These are phyloP conservation scores for Napeogenes sylphis DNA, from an alignment of 2,888 invertebrate genomes.

Conservation along the genomic window DNA sequence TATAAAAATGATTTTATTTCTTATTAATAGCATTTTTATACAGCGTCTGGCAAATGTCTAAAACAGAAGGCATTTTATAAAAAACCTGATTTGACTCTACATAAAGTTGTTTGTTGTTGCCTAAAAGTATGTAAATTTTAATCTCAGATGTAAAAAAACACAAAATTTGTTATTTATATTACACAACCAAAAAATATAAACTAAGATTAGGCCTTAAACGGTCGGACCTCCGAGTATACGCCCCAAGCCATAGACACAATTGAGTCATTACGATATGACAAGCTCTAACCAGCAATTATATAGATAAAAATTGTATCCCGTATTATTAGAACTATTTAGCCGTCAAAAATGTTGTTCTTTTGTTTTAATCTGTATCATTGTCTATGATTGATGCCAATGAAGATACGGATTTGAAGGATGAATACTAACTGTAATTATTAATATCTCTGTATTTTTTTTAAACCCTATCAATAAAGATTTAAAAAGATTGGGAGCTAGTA, in stretches of 20 bases:
- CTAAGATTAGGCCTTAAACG: not conserved
- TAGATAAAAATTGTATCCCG: conserved; percentile 36
- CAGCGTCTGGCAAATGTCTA: not conserved
- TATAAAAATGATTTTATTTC: conserved; percentile 4
- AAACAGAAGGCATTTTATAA: conserved; percentile 6
- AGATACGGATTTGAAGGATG: not conserved
- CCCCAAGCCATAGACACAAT: conserved; percentile 37
- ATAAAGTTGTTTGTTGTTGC: not conserved
- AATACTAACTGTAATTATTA: not conserved
- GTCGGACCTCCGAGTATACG: conserved; percentile 29
- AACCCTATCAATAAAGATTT: no score
- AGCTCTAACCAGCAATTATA: conserved; percentile 53
- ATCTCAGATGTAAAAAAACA: not conserved
- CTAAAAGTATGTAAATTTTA: not conserved
- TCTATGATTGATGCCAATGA: conserved; percentile 44
- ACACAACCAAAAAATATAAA: no score
- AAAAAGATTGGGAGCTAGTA: no score
- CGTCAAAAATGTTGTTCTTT: conserved; percentile 41
- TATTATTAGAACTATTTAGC: conserved; percentile 38
- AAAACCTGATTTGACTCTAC: conserved; percentile 22
- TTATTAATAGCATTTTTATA: conserved; percentile 31
- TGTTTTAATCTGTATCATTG: conserved; percentile 33
- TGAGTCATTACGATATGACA: conserved; percentile 59
- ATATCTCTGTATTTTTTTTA: no score
- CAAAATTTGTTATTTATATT: not conserved